Evolutionary conservation across 2,797 vertebrate genomes (phyloP), one percentile per base, ranked within the genome.

Genomic region (Fundulus diaphanus): DNA sequence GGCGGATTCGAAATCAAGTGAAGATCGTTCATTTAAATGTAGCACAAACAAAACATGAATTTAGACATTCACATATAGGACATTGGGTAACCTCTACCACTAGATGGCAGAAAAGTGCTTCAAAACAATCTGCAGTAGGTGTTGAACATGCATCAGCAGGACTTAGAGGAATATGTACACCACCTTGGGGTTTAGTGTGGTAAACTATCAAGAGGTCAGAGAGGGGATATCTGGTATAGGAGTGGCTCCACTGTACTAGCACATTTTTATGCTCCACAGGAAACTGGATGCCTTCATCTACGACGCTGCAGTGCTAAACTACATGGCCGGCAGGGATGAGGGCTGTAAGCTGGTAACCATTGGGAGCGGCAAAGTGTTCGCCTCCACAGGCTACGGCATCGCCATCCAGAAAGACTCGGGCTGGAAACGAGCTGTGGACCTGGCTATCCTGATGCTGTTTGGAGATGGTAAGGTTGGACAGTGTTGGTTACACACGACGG

Each of bases 221-320:
- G 15, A 42, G 11, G 5, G 35, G 3, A 49, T 51, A 33, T 0
- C 20, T 51, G 6, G 31, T 16, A 22, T 16, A 35, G 12, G 22
- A 35, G 46, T 69, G 31, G 31, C 31, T 59, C 35, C 16, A 49
- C 29, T 48, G 49, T 12, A 76, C 44, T 72, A 12, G 81, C 37
- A 48, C 42, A 27, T 40, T 69, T 80, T 78, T 59, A 7, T 68
- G 16, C 70, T 74, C 12, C 72, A 37, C 92, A 99, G 98, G 87
- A 99, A 99, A 91, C 88, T 99, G 92, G 98, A 99, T 68, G 98
- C 98, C 82, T 99, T 99, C 93, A 99, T 99, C 94, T 99, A 99
- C 31, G 98, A 99, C 33, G 98, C 98, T 24, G 98, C 98, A 5
- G 98, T 99, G 89, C 93, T 99, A 37, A 99, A 99, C 93, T 99